Base-by-base conservation (phyloP, 2,113 vertebrate genomes). In the Philantomba maxwellii region DNA sequence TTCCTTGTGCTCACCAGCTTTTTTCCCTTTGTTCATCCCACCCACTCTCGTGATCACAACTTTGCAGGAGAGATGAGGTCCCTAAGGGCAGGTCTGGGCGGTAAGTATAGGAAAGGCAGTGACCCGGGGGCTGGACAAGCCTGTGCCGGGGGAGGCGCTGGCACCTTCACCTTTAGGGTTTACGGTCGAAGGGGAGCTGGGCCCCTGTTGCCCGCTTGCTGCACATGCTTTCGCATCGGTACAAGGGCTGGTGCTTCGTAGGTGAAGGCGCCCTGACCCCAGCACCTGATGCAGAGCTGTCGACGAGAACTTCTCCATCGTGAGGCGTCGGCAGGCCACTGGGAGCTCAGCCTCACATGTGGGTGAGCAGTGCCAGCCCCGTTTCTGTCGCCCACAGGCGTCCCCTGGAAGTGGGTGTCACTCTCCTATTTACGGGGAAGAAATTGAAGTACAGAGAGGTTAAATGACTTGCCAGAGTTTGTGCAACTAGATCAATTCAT, bases 211-310 rank as follows among this genome's bases (percentile, higher is more conserved):
- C 26, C 73, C 0, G 7, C 9, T 17, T 55, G 33, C 30, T 2
- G 12, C 19, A 12, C 19, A 1, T 0, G 1, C 15, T 10, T 70
- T 2, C 1, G 0, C 60, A 3, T 15, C 0, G 2, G 75, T 36
- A 6, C 28, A 4, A 4, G 47, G 45, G 80, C 66, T 36, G 16
- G 28, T 23, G 3, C 85, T 58, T 45, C 84, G 78, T 47, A 14
- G 30, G 73, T 4, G 17, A 15, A 81, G 64, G 28, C 0, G 57
- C 49, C 66, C 39, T 6, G 58, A 60, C 64, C 60, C 21, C 53
- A 11, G 33, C 78, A 16, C 85, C 77, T 26, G 55, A 43, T 30
- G 16, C 39, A 25, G 23, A 4, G 6, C 4, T 39, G 17, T 83
- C 26, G 5, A 7, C 3, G 25, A 53, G 60, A 23, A 43, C 36